These are phyloP conservation scores for Entomobrya proxima DNA, from an alignment of 2,888 invertebrate genomes.

Conservation along the genomic window DNA sequence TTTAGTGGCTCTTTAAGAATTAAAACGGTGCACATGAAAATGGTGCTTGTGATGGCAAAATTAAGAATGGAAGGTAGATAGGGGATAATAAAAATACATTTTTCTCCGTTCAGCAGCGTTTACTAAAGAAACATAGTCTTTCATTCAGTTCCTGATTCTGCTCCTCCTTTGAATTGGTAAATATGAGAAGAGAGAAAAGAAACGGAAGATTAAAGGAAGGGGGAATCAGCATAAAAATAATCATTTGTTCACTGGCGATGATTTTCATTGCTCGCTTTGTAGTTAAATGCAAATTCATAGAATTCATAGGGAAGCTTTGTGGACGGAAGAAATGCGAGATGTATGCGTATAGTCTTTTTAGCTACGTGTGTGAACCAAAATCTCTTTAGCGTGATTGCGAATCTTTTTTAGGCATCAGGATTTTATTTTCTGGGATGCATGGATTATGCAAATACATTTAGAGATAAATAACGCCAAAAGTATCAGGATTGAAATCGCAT, in stretches of 20 bases:
- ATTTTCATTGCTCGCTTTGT: background rate
- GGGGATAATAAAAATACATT: background rate
- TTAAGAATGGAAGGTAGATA: background rate
- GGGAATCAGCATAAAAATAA: slow-evolving; percentile 43
- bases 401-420: too few relatives aligned
- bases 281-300: slow-evolving; percentile 12
- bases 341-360: too few relatives aligned
- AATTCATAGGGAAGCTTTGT: background rate
- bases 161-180: slow-evolving; percentile 12
- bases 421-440: too few relatives aligned
- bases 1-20: too few relatives aligned
- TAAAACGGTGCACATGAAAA: too few relatives aligned
- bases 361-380: too few relatives aligned
- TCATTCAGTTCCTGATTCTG: background rate
- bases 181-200: background rate
- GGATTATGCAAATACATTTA: too few relatives aligned
- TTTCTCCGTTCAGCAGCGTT: background rate
- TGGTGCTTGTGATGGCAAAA: too few relatives aligned
- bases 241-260: background rate
- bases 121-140: background rate
- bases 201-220: slow-evolving; percentile 29
- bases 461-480: too few relatives aligned
- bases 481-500: too few relatives aligned
- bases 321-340: background rate
- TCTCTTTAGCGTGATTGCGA: too few relatives aligned